These are phyloP conservation scores for Odocoileus virginianus DNA, from an alignment of 2,113 vertebrate species.

Conservation along the genomic window DNA sequence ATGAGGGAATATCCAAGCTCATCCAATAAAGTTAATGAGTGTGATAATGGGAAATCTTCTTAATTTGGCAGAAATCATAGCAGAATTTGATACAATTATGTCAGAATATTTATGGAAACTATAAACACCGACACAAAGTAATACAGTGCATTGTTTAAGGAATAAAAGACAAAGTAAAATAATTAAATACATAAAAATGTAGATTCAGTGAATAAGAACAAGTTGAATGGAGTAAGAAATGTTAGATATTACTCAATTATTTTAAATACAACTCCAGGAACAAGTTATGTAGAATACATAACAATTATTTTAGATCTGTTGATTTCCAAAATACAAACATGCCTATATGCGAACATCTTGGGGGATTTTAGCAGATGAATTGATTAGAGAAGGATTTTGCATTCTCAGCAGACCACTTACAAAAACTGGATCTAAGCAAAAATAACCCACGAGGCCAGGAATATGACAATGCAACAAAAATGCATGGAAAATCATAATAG, in stretches of 20 bases:
- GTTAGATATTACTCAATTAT: constrained; percentile 15
- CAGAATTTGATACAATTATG: background rate
- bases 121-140: constrained; percentile 39
- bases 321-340: constrained; percentile 21
- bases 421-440: constrained; percentile 12
- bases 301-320: constrained; percentile 12
- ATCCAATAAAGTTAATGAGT: constrained; percentile 30
- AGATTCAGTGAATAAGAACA: background rate
- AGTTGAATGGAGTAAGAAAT: background rate
- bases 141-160: constrained; percentile 29
- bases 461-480: background rate
- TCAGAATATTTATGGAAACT: constrained; percentile 3
- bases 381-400: background rate
- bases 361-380: background rate
- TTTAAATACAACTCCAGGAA: background rate
- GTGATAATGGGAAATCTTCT: constrained; percentile 29
- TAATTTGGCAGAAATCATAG: constrained; percentile 21
- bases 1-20: background rate
- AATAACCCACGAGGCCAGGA: background rate
- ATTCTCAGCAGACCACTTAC: background rate
- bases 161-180: background rate
- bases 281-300: background rate
- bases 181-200: background rate
- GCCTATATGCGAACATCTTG: background rate
- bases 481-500: background rate